A percentile compares a stretch with the other conserved stretches of the same genome.
phyloP scores from a whole-genome alignment of 1,140 invertebrate species.

The Vollenhovia emeryi region DNA sequence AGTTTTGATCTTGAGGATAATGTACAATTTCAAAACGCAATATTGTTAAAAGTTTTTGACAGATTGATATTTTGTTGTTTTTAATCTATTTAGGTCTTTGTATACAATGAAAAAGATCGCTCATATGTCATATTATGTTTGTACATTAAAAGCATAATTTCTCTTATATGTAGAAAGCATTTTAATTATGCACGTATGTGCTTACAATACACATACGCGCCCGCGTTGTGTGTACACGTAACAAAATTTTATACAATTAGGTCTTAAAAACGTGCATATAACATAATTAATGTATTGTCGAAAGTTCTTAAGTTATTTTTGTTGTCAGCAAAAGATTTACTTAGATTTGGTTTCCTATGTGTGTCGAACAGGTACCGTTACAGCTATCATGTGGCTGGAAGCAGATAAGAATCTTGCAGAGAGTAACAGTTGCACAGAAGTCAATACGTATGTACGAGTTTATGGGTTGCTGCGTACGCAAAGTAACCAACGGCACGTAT shows the following conservation, averaged over 20 bases:
- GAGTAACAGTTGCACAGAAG: constrained; percentile 14
- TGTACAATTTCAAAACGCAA: background rate
- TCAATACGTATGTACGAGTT: constrained; percentile 74
- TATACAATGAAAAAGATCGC: background rate
- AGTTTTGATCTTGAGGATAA: constrained; percentile 19
- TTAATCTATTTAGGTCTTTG: background rate
- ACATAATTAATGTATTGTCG: background rate
- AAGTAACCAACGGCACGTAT: constrained; percentile 69
- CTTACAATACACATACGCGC: too few relatives aligned
- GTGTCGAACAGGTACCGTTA: constrained; percentile 77
- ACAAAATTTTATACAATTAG: background rate
- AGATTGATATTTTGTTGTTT: background rate
- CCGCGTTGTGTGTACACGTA: too few relatives aligned
- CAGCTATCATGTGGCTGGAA: constrained; percentile 81
- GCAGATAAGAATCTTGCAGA: constrained; percentile 68
- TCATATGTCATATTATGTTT: background rate
- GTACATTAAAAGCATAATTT: background rate
- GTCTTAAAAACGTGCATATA: background rate
- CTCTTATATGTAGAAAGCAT: background rate
- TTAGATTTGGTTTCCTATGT: constrained; percentile 13
- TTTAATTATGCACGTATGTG: too few relatives aligned
- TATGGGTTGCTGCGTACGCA: constrained; percentile 77
- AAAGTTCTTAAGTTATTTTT: background rate
- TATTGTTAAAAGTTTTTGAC: background rate
- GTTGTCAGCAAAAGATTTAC: background rate